Conservation (phyloP, 2,888 invertebrate genomes). For the Epistrophella euchroma region DNA sequence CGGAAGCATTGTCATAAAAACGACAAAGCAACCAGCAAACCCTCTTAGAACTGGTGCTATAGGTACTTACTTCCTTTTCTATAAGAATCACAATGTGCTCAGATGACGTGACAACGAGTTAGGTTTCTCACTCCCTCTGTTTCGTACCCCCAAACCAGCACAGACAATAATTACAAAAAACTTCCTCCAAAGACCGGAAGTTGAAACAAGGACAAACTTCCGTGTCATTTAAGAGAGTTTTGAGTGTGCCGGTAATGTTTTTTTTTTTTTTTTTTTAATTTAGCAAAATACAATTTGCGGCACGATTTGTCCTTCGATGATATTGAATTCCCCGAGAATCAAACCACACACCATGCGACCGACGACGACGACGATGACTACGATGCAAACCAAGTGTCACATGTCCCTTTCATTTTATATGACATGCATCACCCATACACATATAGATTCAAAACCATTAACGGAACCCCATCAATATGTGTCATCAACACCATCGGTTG, state of each 20-base stretch:
- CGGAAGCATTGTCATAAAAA: constrained; percentile 28
- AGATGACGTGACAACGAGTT: constrained; percentile 35
- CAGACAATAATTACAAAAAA: constrained; percentile 50
- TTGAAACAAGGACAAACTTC: constrained; percentile 73
- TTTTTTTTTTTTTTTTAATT: neutral
- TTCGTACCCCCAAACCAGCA: neutral
- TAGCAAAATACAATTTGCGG: constrained; percentile 45
- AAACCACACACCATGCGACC: constrained; percentile 49
- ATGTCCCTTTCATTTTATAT: constrained; percentile 48
- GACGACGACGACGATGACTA: neutral
- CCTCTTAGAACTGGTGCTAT: constrained; percentile 6
- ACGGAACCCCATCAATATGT: constrained; percentile 42
- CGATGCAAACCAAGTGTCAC: constrained; percentile 44
- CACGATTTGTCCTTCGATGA: constrained; percentile 61
- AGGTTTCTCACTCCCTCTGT: constrained; percentile 2
- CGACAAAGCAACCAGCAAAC: neutral
- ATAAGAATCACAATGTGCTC: constrained; percentile 2
- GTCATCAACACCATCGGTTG: constrained; percentile 56
- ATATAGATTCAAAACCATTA: neutral
- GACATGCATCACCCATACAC: constrained; percentile 18
- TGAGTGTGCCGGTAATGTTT: constrained; percentile 14
- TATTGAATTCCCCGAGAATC: constrained; percentile 59
- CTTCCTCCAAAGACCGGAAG: constrained; percentile 61
- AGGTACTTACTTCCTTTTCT: constrained; percentile 11
- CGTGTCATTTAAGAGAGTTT: constrained; percentile 35